Evolutionary conservation across 2,113 vertebrate species (phyloP).

Genomic region (Ascaphus truei): DNA sequence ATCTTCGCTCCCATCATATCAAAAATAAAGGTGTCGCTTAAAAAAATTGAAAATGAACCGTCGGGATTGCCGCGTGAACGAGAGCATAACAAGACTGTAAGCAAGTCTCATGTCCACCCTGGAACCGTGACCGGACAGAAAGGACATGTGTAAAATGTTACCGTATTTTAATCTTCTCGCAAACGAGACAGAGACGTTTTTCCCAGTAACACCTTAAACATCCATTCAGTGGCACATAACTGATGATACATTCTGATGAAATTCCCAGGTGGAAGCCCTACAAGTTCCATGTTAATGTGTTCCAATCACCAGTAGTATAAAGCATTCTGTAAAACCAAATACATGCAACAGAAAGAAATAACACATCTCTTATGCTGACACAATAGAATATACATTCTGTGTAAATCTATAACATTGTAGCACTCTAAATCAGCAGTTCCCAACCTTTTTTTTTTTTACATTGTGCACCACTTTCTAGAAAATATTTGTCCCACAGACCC

Average conservation of each 20-base stretch:
- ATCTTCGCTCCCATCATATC: too few species aligned
- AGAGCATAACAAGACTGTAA: too few species aligned
- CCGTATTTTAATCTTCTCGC: neutral
- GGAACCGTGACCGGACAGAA: neutral
- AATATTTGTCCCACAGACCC: too few species aligned
- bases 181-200: neutral
- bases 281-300: neutral
- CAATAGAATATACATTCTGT: neutral
- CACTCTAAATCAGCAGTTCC: neutral
- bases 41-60: too few species aligned
- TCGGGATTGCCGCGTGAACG: too few species aligned
- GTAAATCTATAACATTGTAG: neutral
- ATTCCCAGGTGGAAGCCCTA: neutral
- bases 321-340: neutral
- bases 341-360: neutral
- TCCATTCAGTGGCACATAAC: constrained; percentile 35
- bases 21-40: too few species aligned
- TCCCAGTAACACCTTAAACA: constrained; percentile 7
- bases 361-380: neutral
- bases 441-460: too few species aligned
- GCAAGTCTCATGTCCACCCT: too few species aligned
- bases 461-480: too few species aligned
- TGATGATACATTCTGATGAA: constrained; percentile 34
- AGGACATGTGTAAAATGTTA: neutral
- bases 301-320: constrained; percentile 26